Conservation (phyloP, 2,113 vertebrate species). For the Cottus gobio region DNA sequence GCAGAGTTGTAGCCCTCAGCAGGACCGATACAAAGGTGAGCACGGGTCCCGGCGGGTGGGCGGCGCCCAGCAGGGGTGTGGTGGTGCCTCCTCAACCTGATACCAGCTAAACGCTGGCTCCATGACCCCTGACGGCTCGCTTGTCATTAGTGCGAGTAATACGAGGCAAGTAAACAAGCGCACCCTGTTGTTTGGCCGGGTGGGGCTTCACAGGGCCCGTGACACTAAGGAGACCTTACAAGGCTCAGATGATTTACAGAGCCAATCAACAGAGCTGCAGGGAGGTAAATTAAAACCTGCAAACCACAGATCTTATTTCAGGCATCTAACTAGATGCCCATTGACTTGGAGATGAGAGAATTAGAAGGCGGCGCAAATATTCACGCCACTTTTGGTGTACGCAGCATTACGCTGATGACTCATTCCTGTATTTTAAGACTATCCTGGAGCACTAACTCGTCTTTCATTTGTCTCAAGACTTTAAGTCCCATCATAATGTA, state of each 20-base stretch:
- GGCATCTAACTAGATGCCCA: too few relatives aligned
- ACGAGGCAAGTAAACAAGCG: constrained; percentile 37
- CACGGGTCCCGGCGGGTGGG: not conserved
- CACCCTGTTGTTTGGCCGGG: constrained; percentile 56
- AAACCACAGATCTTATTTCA: too few relatives aligned
- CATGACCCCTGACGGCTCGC: not conserved
- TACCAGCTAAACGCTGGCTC: constrained; percentile 20
- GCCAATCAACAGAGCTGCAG: not conserved
- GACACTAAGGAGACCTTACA: not conserved
- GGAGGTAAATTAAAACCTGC: too few relatives aligned
- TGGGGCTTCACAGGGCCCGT: constrained; percentile 14
- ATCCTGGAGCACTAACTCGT: too few relatives aligned
- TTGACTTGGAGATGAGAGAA: too few relatives aligned
- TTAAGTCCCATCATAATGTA: too few relatives aligned
- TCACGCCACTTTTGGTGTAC: too few relatives aligned
- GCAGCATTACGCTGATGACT: too few relatives aligned
- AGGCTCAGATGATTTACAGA: not conserved
- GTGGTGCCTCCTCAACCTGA: constrained; percentile 46
- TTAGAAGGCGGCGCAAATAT: too few relatives aligned
- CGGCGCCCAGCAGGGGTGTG: not conserved
- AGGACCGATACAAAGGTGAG: not conserved
- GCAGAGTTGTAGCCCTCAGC: not conserved
- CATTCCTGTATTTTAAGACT: too few relatives aligned
- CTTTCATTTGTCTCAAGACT: too few relatives aligned
- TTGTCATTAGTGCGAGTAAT: constrained; percentile 63